Evolutionary conservation across 2,888 invertebrate species (phyloP), one percentile per base, ranked within the genome.

Genomic region (Callyntrura sp.): DNA sequence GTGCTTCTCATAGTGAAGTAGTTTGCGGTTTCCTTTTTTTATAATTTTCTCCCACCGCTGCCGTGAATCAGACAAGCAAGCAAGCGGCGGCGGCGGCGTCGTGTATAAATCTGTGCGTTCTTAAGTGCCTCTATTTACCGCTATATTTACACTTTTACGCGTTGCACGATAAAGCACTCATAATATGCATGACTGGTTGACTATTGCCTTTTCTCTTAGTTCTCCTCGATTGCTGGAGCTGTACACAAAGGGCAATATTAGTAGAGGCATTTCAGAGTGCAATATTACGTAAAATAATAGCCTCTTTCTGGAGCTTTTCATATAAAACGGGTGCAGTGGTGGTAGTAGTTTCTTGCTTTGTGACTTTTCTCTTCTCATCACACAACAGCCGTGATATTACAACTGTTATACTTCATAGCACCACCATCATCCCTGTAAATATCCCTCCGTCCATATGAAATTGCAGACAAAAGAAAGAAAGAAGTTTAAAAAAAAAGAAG

Each of bases 151-250:
- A 35, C 35, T 35, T 35, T 35, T 35, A 35, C 35, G 35, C 35
- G 35, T 35, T 35, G 35, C 35, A 35, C 35, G 35, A 35, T 35
- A 82, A 65, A 82, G 82, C 65, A 62, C 62, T 85, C 85, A 78
- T 85, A 85, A 85, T 78, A 85, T 85, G 85, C 85, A 85, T 85
- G 85, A 62, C 70, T 85, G 78, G 78, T 43, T 85, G 60, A 73
- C 28, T 83, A 83, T 83, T 68, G 57, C 73, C 57, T 70, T 85
- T 43, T 55, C 17, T 28, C 25, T 17, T 51, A n/a, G 68, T 57
- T 28, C 45, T 45, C 43, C 8, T 12, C 55, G 9, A n/a, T 55
- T 57, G 14, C 23, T 23, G 17, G 23, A 55, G 11, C 25, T 28
- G 12, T 65, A 82, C 48, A 65, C 45, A 35, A 35, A 48, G n/a